Evolutionary conservation across 2,888 invertebrate genomes (phyloP).

Genomic region (Polyommatus iphigenia): DNA sequence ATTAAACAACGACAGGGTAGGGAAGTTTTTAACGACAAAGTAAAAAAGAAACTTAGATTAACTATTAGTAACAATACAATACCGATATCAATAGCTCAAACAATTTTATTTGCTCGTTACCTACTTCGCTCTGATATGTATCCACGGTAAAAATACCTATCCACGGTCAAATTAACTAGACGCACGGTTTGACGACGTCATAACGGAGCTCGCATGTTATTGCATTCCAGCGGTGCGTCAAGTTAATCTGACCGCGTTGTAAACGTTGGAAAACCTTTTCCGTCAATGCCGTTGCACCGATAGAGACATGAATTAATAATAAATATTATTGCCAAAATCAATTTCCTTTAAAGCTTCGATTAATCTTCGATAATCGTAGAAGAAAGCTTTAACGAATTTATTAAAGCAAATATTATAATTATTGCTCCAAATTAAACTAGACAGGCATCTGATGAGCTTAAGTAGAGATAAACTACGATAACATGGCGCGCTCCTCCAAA

Average conservation of each 20-base stretch:
- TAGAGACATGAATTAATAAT: not conserved
- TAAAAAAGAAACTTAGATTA: too few species aligned
- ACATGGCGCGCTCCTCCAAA: too few species aligned
- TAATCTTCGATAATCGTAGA: not conserved
- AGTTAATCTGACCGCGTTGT: too few species aligned
- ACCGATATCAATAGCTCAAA: not conserved
- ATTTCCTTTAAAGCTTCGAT: not conserved
- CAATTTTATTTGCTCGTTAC: not conserved
- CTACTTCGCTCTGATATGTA: slow-evolving; percentile 2
- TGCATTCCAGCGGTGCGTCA: too few species aligned
- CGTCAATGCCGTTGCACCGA: not conserved
- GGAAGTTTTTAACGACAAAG: too few species aligned
- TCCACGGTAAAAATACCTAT: not conserved
- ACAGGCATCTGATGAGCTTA: too few species aligned
- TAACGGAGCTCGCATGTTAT: too few species aligned
- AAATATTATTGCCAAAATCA: not conserved
- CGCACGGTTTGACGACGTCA: too few species aligned
- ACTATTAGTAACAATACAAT: not conserved
- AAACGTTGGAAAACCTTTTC: not conserved
- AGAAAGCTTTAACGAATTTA: not conserved
- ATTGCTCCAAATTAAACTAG: not conserved
- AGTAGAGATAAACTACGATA: too few species aligned
- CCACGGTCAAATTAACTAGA: too few species aligned
- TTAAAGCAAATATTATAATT: not conserved
- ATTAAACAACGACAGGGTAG: not conserved